phyloP scores from a whole-genome alignment of 1,140 invertebrate genomes.

The Drosophila nasuta region DNA sequence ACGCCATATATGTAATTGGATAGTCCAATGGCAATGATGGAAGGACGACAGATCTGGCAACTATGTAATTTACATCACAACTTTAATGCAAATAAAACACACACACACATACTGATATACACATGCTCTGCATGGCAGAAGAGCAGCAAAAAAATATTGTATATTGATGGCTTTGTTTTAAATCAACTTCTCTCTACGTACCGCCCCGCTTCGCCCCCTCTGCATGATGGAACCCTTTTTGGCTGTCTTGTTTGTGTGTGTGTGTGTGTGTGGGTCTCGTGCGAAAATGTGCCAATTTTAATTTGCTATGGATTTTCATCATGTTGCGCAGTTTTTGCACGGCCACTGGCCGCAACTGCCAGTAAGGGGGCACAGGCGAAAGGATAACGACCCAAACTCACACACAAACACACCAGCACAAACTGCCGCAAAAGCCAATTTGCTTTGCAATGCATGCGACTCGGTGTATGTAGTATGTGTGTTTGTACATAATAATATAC shows the following conservation, averaged over 20 bases:
- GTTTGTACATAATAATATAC: conserved; percentile 14
- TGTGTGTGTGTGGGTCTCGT: conserved; percentile 16
- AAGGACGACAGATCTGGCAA: conserved; percentile 1
- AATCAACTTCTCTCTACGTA: background rate
- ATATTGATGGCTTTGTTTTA: conserved; percentile 39
- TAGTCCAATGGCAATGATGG: background rate
- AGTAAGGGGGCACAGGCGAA: conserved; percentile 22
- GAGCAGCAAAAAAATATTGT: conserved; percentile 4
- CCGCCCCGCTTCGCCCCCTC: too few species aligned
- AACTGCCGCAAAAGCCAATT: conserved; percentile 62
- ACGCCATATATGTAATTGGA: background rate
- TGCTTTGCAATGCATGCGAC: conserved; percentile 30
- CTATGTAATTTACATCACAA: conserved; percentile 20
- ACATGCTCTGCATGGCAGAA: background rate
- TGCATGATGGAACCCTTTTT: background rate
- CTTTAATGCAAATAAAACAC: conserved; percentile 11
- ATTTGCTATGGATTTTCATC: conserved; percentile 62
- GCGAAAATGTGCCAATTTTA: conserved; percentile 62
- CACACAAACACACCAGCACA: conserved; percentile 22
- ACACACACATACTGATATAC: background rate
- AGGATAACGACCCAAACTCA: conserved; percentile 43
- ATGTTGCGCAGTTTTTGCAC: conserved; percentile 49
- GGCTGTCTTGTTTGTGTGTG: background rate
- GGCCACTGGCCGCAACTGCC: conserved; percentile 41
- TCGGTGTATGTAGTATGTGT: background rate